Conservation (phyloP, 2,113 vertebrate species). For the Scytalopus superciliaris region DNA sequence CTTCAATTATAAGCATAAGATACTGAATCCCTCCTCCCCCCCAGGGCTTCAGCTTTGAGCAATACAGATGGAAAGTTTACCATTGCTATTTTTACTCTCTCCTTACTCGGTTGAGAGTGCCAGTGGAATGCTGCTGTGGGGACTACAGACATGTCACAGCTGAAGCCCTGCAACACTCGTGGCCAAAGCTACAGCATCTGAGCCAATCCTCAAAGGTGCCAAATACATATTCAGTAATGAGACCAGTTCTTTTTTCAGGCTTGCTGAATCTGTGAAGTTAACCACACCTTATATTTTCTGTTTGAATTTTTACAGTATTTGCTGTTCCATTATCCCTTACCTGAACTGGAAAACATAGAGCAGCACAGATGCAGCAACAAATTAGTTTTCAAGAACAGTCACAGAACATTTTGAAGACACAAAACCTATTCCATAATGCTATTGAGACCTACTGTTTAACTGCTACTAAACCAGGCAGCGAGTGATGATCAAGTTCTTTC, state of each 20-base stretch:
- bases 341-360: background rate
- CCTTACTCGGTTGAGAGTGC: background rate
- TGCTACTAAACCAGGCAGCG: background rate
- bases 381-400: background rate
- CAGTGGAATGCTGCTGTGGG: background rate
- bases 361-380: background rate
- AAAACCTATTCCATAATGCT: background rate
- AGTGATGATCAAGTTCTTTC: background rate
- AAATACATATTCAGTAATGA: background rate
- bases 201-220: background rate
- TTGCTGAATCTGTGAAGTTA: background rate
- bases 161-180: background rate
- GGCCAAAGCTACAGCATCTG: background rate
- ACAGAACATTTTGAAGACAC: background rate
- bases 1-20: background rate
- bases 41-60: background rate
- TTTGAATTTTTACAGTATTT: background rate
- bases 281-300: background rate
- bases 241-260: background rate
- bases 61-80: background rate
- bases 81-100: constrained; percentile 1
- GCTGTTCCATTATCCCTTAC: background rate
- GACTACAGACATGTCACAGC: background rate
- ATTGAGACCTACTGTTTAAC: background rate
- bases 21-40: background rate